Evolutionary conservation across 2,888 invertebrate species (phyloP).

Genomic region (Octodonta nipae): DNA sequence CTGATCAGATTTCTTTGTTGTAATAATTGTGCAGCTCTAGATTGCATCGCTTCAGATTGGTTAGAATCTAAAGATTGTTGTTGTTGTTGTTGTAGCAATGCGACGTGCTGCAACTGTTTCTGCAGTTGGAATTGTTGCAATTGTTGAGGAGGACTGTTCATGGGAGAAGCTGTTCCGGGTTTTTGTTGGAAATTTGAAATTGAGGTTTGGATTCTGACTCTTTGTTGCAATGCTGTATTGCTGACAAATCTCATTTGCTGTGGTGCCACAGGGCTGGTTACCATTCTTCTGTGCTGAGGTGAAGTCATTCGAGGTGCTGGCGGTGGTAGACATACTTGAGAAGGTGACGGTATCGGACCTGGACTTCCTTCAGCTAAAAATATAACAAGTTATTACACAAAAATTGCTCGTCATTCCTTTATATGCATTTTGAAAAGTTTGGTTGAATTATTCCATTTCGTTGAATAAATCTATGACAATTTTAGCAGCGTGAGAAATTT

Average conservation of each 20-base stretch:
- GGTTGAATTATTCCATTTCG: no score
- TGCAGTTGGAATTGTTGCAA: conserved; percentile 26
- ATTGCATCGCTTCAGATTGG: conserved; percentile 36
- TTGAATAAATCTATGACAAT: no score
- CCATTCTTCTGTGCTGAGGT: conserved; percentile 39
- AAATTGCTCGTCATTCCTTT: conserved; percentile 1
- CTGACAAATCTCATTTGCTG: conserved; percentile 28
- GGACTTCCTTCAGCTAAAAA: conserved; percentile 45
- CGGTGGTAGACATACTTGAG: conserved; percentile 35
- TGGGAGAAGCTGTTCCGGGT: conserved; percentile 31
- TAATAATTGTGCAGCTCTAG: conserved; percentile 31
- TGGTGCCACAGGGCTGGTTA: conserved; percentile 38
- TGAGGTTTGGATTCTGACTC: conserved; percentile 25
- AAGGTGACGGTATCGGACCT: conserved; percentile 39
- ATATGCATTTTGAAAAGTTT: no score
- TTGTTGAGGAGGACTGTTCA: conserved; percentile 33
- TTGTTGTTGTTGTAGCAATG: conserved; percentile 29
- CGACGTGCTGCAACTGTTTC: conserved; percentile 17
- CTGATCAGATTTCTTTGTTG: conserved; percentile 30
- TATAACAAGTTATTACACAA: no score
- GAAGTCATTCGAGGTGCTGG: conserved; percentile 33
- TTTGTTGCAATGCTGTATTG: conserved; percentile 24
- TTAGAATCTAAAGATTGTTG: conserved; percentile 24
- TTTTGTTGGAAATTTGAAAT: conserved; percentile 30
- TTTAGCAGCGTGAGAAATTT: no score